Evolutionary conservation across 1,140 invertebrate species (phyloP).

Genomic region (Dendroctonus ponderosae): DNA sequence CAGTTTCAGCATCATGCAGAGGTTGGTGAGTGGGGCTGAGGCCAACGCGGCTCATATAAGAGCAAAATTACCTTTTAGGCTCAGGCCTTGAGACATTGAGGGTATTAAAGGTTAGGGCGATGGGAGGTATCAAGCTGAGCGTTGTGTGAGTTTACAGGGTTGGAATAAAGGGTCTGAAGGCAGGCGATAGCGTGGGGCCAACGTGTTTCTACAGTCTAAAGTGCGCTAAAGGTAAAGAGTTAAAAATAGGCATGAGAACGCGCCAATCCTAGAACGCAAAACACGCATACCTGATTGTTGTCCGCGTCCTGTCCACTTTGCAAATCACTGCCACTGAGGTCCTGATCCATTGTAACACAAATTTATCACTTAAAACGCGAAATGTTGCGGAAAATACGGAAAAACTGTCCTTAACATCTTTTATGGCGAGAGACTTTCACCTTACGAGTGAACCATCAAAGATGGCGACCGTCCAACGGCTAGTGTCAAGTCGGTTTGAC

Average conservation of each 20-base stretch:
- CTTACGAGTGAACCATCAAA: conserved; percentile 45
- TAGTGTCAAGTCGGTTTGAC: no score
- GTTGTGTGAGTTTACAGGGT: background rate
- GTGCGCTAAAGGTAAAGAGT: conserved; percentile 30
- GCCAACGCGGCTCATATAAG: no score
- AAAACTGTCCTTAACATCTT: conserved; percentile 36
- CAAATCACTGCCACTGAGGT: conserved; percentile 36
- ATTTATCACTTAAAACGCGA: conserved; percentile 31
- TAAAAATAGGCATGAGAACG: conserved; percentile 44
- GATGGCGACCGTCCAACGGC: conserved; percentile 21
- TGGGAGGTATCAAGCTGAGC: background rate
- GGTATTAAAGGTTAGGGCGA: conserved; percentile 23
- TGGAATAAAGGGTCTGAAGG: background rate
- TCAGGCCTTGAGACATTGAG: conserved; percentile 10
- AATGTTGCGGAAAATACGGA: conserved; percentile 26
- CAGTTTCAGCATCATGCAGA: no score
- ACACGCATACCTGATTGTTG: conserved; percentile 39
- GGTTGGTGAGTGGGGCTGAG: no score
- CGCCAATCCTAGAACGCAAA: conserved; percentile 42
- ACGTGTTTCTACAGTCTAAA: conserved; percentile 2
- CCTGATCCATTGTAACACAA: conserved; percentile 41
- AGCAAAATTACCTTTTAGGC: no score
- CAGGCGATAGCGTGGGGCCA: no score
- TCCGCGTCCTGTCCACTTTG: conserved; percentile 34
- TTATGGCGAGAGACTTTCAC: conserved; percentile 43